Percentiles rank a stretch among this genome's conserved stretches.
Conservation (phyloP, 2,888 invertebrate species). For the Gastrophysa polygoni region DNA sequence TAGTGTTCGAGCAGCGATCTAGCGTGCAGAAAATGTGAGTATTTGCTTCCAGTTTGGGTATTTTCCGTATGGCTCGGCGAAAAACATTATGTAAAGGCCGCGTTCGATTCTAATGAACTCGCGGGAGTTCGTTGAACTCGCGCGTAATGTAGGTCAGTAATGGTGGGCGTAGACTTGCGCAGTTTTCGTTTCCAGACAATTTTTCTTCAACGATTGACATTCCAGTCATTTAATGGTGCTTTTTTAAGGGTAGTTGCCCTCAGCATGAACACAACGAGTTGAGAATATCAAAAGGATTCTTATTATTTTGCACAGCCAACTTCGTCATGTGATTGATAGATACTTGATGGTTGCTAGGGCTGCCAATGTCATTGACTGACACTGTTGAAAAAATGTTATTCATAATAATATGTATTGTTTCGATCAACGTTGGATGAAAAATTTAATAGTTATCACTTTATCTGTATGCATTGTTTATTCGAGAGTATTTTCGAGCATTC, state of each 20-base stretch:
- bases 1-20: constrained; percentile 7
- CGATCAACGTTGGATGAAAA: background rate
- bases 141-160: constrained; percentile 57
- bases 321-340: background rate
- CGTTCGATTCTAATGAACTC: constrained; percentile 49
- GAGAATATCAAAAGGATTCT: background rate
- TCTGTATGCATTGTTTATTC: background rate
- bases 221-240: constrained; percentile 35
- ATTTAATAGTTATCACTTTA: background rate
- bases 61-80: constrained; percentile 12
- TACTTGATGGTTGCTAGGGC: background rate
- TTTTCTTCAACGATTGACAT: constrained; percentile 34
- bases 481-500: no score
- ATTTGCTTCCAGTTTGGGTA: constrained; percentile 1
- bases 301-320: background rate
- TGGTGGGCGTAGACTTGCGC: constrained; percentile 56
- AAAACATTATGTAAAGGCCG: constrained; percentile 20
- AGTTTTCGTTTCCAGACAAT: constrained; percentile 30
- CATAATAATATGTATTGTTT: background rate
- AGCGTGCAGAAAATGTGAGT: constrained; percentile 46
- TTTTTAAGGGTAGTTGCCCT: constrained; percentile 23
- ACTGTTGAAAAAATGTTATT: background rate
- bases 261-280: no score
- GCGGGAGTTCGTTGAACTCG: constrained; percentile 53
- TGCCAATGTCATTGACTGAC: background rate